Evolutionary conservation across 2,888 invertebrate genomes (phyloP), one percentile per base, ranked within the genome.

Genomic region (Zaprionus bogoriensis): DNA sequence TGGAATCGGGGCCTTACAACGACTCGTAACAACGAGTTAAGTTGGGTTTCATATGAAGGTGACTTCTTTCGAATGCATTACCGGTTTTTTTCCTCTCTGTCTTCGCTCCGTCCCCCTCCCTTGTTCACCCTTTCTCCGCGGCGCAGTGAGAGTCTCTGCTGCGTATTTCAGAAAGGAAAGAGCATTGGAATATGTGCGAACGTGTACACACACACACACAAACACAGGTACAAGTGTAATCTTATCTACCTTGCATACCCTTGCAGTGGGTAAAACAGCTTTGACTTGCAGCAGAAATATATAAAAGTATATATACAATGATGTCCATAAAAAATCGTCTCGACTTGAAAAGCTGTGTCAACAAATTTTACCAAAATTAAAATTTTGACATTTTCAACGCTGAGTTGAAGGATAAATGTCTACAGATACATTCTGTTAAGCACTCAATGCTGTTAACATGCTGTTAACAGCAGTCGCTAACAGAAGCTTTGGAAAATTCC

Each of bases 31-130:
- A 41, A 28, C 44, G 64, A 64, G 67, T 66, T 74, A 50, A 70
- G 59, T 74, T 72, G 30, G 7, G 52, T 38, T 51, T 64, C 65
- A 59, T 64, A 78, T 76, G 87, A 82, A 82, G 82, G 82, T 87
- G 87, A 87, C 86, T 82, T 87, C 80, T 87, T 87, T 74, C 70
- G 74, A 85, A 76, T 82, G 82, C 87, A 86, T 83, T 83, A 83
- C 82, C 87, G 87, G 82, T 87, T 83, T 82, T n/a, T 64, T 42
- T 27, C 32, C 25, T 23, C 36, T 41, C 14, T 55, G 46, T n/a
- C 23, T 9, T n/a, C 19, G n/a, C 27, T 14, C 32, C 3, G 82
- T 17, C 60, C 30, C 12, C 22, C 25, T 17, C 42, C 19, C 7
- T 54, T 47, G 23, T 60, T 14, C 30, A 17, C 7, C 12, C 42